A percentile compares a stretch with the other conserved stretches of the same genome.
Conservation (phyloP, 2,888 invertebrate species). For the Amorpha juglandis region DNA sequence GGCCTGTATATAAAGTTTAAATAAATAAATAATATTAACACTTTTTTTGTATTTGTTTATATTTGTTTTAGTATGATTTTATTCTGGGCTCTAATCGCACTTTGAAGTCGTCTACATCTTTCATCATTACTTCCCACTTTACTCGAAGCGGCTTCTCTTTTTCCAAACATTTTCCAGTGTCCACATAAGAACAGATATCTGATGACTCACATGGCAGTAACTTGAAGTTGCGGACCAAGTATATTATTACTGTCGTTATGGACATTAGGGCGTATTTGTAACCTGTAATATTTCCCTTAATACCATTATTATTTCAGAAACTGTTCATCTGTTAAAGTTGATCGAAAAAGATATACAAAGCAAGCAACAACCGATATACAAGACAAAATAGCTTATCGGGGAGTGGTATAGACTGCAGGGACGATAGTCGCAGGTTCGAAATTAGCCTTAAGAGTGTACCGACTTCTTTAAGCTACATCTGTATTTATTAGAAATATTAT, state of each 20-base stretch:
- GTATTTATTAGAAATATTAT: no score
- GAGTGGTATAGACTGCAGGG: no score
- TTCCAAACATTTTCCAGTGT: background rate
- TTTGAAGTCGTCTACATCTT: conserved; percentile 32
- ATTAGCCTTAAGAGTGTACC: no score
- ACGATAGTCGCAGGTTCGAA: no score
- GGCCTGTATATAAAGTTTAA: no score
- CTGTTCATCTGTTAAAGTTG: no score
- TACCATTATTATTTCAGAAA: no score
- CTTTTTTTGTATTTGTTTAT: background rate
- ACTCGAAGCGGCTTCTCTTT: conserved; percentile 25
- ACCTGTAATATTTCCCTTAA: background rate
- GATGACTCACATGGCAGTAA: conserved; percentile 4
- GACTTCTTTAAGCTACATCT: no score
- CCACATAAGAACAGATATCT: background rate
- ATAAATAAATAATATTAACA: no score
- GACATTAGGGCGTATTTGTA: conserved; percentile 1
- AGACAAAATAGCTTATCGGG: no score
- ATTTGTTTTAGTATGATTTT: background rate
- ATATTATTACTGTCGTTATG: background rate
- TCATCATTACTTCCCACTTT: conserved; percentile 32
- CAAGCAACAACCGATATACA: no score
- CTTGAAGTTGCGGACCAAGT: conserved; percentile 7
- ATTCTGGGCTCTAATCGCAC: conserved; percentile 34
- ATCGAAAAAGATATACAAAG: no score